A percentile compares a stretch with the other conserved stretches of the same genome.
Evolutionary conservation across 2,888 invertebrate species (phyloP).

Genomic region (Cantharis rustica): DNA sequence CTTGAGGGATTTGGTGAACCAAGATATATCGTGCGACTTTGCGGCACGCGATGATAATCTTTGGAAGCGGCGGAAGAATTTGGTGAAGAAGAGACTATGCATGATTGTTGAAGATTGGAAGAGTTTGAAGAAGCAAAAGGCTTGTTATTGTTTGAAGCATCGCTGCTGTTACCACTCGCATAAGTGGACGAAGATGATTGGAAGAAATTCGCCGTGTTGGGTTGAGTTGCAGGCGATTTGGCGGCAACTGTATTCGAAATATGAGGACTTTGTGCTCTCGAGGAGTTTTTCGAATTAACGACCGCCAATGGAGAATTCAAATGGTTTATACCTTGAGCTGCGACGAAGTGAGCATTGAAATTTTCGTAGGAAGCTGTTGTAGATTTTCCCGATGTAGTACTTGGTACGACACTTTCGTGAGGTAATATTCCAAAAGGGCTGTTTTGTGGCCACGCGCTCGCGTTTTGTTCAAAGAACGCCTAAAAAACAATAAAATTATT

Average conservation of each 20-base stretch:
- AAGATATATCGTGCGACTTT: slow-evolving; percentile 55
- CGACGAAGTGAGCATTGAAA: slow-evolving; percentile 73
- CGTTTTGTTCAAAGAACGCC: slow-evolving; percentile 72
- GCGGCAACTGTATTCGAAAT: slow-evolving; percentile 51
- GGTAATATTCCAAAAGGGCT: slow-evolving; percentile 80
- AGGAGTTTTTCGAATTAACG: slow-evolving; percentile 60
- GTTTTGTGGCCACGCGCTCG: slow-evolving; percentile 76
- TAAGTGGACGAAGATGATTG: slow-evolving; percentile 63
- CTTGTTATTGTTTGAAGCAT: slow-evolving; percentile 53
- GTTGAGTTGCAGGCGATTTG: slow-evolving; percentile 56
- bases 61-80: slow-evolving; percentile 59
- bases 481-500: background rate
- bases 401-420: slow-evolving; percentile 75
- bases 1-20: slow-evolving; percentile 53
- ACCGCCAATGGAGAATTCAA: slow-evolving; percentile 67
- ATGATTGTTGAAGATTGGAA: slow-evolving; percentile 70
- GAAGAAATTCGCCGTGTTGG: slow-evolving; percentile 64
- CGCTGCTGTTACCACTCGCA: slow-evolving; percentile 49
- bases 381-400: slow-evolving; percentile 59
- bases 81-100: slow-evolving; percentile 73
- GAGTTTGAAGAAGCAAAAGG: slow-evolving; percentile 52
- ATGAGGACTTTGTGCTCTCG: slow-evolving; percentile 59
- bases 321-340: slow-evolving; percentile 69
- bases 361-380: slow-evolving; percentile 63
- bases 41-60: slow-evolving; percentile 64